Evolutionary conservation across 1,140 invertebrate genomes (phyloP), one percentile per base, ranked within the genome.

Genomic region (Drosophila sp.): DNA sequence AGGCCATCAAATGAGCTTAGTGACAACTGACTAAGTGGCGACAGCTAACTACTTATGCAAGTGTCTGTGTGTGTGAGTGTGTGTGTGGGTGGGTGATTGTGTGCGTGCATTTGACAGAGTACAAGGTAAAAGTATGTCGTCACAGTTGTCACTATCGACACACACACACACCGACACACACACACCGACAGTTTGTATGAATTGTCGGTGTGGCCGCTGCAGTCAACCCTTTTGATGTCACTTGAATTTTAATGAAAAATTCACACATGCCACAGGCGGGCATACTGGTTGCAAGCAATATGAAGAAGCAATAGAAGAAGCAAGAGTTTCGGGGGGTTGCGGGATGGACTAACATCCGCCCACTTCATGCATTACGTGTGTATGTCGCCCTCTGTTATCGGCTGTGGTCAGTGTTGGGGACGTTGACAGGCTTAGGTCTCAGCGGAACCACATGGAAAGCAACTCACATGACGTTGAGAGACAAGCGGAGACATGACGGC

Each of bases 221-320:
- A 89, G 84, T 89, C 85, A 89, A 89, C 85, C 84, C 85, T 89
- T 89, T 89, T 89, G 84, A 89, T 89, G 84, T 89, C 84, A 76
- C 84, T 89, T 89, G 84, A 89, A 89, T 89, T 89, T 89, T 89
- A 89, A 89, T 89, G 85, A 89, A 89, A 89, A 89, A 89, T 89
- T 89, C 84, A 89, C 84, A 89, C 85, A 89, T 89, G 71, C 84
- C 84, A 90, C 84, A 89, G 78, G 80, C 85, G 74, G 60, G 69
- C 69, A 72, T 10, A 25, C 44, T 50, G 23, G 44, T 50, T 50
- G 55, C 66, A 78, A 75, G 82, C 80, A 80, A 80, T 73, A 84
- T 73, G 75, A 78, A 79, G 68, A 79, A 55, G 33, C 25, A 35
- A 38, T 60, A 62, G 54, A 33, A 55, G 25, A 50, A 27, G 23